Base-by-base conservation (phyloP, 2,113 vertebrate genomes). In the Nannobrachium achirus region DNA sequence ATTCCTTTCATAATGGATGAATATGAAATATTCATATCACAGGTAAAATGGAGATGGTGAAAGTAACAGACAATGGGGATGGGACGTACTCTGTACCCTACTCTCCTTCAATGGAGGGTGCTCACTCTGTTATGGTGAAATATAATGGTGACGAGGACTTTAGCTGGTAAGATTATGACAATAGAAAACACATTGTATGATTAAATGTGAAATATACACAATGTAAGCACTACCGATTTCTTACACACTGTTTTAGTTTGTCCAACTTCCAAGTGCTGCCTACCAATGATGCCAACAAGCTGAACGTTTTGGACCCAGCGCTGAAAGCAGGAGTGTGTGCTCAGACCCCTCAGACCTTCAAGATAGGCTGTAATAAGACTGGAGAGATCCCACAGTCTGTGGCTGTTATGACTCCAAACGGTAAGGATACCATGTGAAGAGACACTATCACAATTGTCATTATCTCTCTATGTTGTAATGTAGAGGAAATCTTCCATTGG, bases 101-200 rank as follows among this genome's bases (percentile, higher is more conserved):
- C 19, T 95, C 93, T 5, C 92, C 94, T 2, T 89, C 83, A 0
- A 90, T 92, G 63, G 93, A 95, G 64, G 94, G 94, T 5, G 91
- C 93, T 0, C 93, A 94, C 45, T 88, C 91, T 63, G 73, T 95
- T 41, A 89, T 93, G 2, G 91, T 95, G 51, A 93, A 93, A 81
- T 95, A 95, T 7, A 93, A 88, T 16, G 92, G 92, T 72, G 94
- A 94, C 82, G 93, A 95, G 58, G 91, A 94, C 72, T 92, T 94
- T 71, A 91, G 93, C 52, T 95, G 94, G 94, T 95, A 90, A 91
- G 64, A 56, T 10, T n/a, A n/a, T n/a, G n/a, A n/a, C n/a, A n/a
- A n/a, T n/a, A n/a, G n/a, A n/a, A n/a, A n/a, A n/a, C n/a, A n/a
- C n/a, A n/a, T n/a, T n/a, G n/a, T n/a, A n/a, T n/a, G n/a, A n/a